Percentiles rank a stretch among this genome's conserved stretches.
Conservation (phyloP, 2,888 invertebrate genomes). For the Agrochola lota region DNA sequence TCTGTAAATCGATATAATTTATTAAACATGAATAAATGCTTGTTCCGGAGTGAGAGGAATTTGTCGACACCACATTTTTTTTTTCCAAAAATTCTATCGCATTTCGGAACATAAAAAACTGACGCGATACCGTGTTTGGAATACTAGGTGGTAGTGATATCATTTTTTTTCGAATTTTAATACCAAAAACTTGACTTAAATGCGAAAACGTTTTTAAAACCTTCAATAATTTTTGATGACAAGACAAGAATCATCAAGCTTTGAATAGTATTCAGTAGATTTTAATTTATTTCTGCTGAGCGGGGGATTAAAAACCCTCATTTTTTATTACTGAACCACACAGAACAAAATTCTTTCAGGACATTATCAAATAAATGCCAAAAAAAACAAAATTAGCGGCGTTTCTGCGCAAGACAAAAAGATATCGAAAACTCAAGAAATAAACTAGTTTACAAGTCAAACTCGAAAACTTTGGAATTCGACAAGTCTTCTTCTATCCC, state of each 20-base stretch:
- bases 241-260: background rate
- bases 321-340: too few species aligned
- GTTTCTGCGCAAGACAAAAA: background rate
- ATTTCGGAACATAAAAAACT: conserved; percentile 69
- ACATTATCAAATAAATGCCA: too few species aligned
- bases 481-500: background rate
- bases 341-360: background rate
- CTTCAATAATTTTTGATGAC: background rate
- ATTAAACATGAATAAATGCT: conserved; percentile 84
- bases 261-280: too few species aligned
- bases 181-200: background rate
- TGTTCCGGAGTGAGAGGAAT: conserved; percentile 76
- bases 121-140: conserved; percentile 44
- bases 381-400: background rate
- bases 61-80: conserved; percentile 33
- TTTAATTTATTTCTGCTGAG: background rate
- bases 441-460: background rate
- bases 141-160: background rate
- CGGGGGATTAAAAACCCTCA: background rate
- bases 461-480: conserved; percentile 7
- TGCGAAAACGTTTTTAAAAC: background rate
- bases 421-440: background rate
- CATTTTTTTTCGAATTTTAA: background rate
- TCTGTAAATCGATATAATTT: conserved; percentile 65
- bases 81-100: conserved; percentile 71